These are phyloP conservation scores for Sinocyclocheilus anophthalmus DNA, from an alignment of 2,113 vertebrate species.

Conservation along the genomic window DNA sequence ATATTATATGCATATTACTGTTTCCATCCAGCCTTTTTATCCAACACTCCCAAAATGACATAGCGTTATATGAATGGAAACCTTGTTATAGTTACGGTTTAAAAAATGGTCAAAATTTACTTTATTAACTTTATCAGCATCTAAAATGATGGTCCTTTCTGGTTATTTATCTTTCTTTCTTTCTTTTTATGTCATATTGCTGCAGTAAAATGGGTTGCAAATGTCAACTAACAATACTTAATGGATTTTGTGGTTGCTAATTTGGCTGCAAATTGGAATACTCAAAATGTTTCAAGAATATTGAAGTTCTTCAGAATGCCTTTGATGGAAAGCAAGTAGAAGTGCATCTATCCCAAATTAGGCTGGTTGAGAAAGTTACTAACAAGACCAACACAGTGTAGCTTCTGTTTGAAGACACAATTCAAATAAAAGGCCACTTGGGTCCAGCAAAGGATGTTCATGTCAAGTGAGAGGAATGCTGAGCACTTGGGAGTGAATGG, in stretches of 20 bases:
- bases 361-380: slow-evolving; percentile 53
- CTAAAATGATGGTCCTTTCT: background rate
- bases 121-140: background rate
- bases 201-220: background rate
- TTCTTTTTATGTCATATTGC: background rate
- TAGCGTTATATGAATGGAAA: background rate
- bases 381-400: slow-evolving; percentile 56
- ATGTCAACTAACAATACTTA: background rate
- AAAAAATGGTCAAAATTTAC: background rate
- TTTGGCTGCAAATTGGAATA: background rate
- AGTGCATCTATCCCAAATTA: slow-evolving; percentile 45
- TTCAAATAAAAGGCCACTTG: slow-evolving; percentile 57
- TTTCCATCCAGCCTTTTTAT: background rate
- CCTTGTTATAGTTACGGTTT: background rate
- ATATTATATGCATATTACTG: background rate
- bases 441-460: slow-evolving; percentile 61
- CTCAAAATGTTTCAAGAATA: background rate
- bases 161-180: background rate
- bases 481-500: slow-evolving; percentile 60
- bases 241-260: background rate
- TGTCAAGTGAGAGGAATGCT: slow-evolving; percentile 65
- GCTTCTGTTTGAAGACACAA: slow-evolving; percentile 60
- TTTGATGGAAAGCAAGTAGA: slow-evolving; percentile 12
- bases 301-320: background rate
- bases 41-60: background rate